A percentile compares a stretch with the other conserved stretches of the same genome.
phyloP scores from a whole-genome alignment of 2,113 vertebrate species.

The Pristiophorus japonicus region DNA sequence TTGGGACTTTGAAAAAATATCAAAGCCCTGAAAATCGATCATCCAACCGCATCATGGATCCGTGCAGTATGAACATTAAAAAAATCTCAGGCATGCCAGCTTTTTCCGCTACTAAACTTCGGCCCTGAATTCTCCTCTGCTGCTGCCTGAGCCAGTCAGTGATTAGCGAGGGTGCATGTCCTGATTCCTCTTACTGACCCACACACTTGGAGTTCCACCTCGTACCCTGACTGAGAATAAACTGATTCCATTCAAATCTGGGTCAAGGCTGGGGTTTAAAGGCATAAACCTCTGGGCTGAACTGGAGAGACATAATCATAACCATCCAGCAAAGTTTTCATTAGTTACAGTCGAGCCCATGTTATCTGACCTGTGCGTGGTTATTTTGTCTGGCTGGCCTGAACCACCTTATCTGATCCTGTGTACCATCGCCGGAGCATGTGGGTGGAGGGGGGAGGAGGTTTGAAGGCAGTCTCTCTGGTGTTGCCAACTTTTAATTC shows the following conservation, averaged over 20 bases:
- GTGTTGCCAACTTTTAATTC: background rate
- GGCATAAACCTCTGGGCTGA: no score
- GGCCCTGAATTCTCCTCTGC: background rate
- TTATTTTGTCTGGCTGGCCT: background rate
- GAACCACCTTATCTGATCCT: no score
- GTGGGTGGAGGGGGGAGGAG: background rate
- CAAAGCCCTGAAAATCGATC: no score
- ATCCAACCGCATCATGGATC: no score
- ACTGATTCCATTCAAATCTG: background rate
- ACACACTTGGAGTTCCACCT: background rate
- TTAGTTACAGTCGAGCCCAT: background rate
- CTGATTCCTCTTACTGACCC: background rate
- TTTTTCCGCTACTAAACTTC: no score
- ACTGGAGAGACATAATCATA: background rate
- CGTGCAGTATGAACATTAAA: no score
- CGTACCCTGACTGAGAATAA: background rate
- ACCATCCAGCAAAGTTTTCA: background rate
- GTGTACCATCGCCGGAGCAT: background rate
- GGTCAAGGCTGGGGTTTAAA: background rate
- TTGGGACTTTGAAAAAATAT: no score
- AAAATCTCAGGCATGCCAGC: no score
- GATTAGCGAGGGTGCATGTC: background rate
- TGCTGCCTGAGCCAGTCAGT: background rate
- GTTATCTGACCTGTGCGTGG: background rate
- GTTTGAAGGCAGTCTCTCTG: background rate